A percentile compares a stretch with the other conserved stretches of the same genome.
phyloP scores from a whole-genome alignment of 2,888 invertebrate genomes.

The Drosophila monieri region DNA sequence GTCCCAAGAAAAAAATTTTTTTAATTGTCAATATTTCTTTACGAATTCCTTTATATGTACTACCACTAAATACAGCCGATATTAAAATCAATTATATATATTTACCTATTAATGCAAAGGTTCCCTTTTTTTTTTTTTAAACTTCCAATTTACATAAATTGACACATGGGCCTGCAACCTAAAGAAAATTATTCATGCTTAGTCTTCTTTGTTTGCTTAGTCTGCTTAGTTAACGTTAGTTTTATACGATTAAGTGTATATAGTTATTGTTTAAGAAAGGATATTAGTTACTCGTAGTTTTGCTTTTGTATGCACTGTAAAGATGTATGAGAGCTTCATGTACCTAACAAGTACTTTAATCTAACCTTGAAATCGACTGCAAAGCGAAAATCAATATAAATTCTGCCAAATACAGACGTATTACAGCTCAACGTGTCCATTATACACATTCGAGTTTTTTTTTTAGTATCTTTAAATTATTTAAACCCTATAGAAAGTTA shows the following conservation, averaged over 20 bases:
- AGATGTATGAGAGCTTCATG: slow-evolving; percentile 3
- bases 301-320: slow-evolving; percentile 19
- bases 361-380: background rate
- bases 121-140: too few species aligned
- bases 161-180: background rate
- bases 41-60: background rate
- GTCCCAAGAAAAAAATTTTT: too few species aligned
- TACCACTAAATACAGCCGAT: background rate
- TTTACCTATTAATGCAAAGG: background rate
- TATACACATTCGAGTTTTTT: slow-evolving; percentile 36
- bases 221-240: slow-evolving; percentile 18
- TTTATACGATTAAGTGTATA: slow-evolving; percentile 44
- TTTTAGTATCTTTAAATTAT: slow-evolving; percentile 54
- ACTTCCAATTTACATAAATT: background rate
- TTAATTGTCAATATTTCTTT: background rate
- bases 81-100: background rate
- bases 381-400: slow-evolving; percentile 17
- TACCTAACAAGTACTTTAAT: slow-evolving; percentile 1
- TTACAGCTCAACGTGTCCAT: slow-evolving; percentile 19
- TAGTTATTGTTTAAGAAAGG: slow-evolving; percentile 41
- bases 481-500: slow-evolving; percentile 49
- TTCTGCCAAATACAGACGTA: slow-evolving; percentile 21
- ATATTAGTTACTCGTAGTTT: slow-evolving; percentile 33
- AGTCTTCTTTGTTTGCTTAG: too few species aligned
- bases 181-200: background rate